Evolutionary conservation across 2,797 vertebrate genomes (phyloP).

Genomic region (Melanotaenia nigrans): DNA sequence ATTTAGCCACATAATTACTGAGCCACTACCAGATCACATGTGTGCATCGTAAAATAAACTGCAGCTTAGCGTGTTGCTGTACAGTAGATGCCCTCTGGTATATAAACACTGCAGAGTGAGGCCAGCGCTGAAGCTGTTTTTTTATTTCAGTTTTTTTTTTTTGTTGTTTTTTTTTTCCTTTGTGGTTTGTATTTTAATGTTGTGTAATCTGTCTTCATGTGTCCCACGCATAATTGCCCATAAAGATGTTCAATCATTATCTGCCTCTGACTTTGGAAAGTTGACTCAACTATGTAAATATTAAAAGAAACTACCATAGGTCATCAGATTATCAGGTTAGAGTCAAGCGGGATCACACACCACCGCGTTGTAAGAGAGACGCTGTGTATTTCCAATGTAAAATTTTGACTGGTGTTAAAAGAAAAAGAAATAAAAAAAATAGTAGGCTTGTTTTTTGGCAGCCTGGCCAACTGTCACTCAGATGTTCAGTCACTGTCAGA

Average conservation of each 20-base stretch:
- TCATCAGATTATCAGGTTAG: constrained; percentile 14
- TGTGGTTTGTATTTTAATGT: constrained; percentile 33
- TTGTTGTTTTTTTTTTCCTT: background rate
- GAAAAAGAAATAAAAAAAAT: background rate
- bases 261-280: background rate
- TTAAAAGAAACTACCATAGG: constrained; percentile 1
- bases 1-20: constrained; percentile 74
- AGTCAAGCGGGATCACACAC: constrained; percentile 19
- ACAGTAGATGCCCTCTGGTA: constrained; percentile 58
- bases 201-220: constrained; percentile 20
- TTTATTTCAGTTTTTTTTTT: background rate
- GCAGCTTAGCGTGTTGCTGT: constrained; percentile 48
- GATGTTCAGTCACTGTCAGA: constrained; percentile 27
- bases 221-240: constrained; percentile 17
- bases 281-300: constrained; percentile 10
- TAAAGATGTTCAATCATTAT: constrained; percentile 12
- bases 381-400: constrained; percentile 1
- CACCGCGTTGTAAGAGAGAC: background rate
- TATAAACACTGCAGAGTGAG: constrained; percentile 47
- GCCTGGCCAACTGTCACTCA: constrained; percentile 18
- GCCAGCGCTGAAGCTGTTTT: constrained; percentile 1
- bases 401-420: constrained; percentile 11
- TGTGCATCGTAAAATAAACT: constrained; percentile 75
- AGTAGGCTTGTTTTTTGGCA: constrained; percentile 22
- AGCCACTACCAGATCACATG: constrained; percentile 69